Evolutionary conservation across 1,140 invertebrate genomes (phyloP), one percentile per base, ranked within the genome.

Genomic region (Trichomalopsis sarcophagae): DNA sequence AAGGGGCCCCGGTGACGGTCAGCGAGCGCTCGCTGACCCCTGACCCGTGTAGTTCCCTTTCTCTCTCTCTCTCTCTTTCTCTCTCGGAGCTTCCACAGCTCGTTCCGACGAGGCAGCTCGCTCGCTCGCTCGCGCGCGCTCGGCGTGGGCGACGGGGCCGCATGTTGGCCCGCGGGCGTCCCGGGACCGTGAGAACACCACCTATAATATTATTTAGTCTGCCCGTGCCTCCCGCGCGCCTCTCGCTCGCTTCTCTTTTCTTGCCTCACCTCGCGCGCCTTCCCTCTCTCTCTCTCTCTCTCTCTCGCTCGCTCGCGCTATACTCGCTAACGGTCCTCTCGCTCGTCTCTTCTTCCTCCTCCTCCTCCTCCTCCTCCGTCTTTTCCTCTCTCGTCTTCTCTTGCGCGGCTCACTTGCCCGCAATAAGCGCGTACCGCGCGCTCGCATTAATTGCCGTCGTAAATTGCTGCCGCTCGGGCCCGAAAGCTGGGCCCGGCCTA

Each of bases 161-260:
- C 91, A 91, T 90, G 91, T 91, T 93, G 91, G 92, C 92, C 92
- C 92, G 91, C 92, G 92, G 92, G 92, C 92, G 91, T 93, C 92
- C 91, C 86, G 92, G 87, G 92, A 93, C 92, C 92, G 92, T 93
- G 92, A 93, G 92, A 93, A 93, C 92, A 93, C 90, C 91, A 93
- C 91, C 92, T 93, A 93, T 93, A 93, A 93, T 93, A 93, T 93
- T 93, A 93, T 93, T 93, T 93, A 92, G 91, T 93, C 92, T 93
- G 92, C 89, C 90, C 89, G 87, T 84, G 87, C 82, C 81, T 47
- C 76, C 76, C 81, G 50, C 82, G 47, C 81, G 76, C 55, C 55
- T 27, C 86, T 87, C 88, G 86, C 90, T 81, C 73, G 75, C 69
- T 78, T 82, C 81, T 85, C 78, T 47, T n/a, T 78, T 74, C 81